Percentiles rank a stretch among this genome's conserved stretches.
Conservation (phyloP, 1,140 invertebrate species). For the Achatina immaculata region DNA sequence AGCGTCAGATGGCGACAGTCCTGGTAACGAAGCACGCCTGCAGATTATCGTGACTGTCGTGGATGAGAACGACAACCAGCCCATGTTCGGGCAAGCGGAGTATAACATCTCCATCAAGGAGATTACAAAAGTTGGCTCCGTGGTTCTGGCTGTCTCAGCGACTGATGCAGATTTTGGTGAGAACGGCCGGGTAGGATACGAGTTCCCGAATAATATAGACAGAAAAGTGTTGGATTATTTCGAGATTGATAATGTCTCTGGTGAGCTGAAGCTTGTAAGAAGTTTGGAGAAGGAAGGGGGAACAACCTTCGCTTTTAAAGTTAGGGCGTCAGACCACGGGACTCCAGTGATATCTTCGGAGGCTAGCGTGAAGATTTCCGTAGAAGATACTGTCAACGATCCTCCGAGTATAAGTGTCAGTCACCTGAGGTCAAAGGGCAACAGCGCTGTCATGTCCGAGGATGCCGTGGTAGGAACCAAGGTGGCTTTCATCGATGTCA, state of each 20-base stretch:
- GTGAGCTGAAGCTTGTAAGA: slow-evolving; percentile 48
- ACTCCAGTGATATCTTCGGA: slow-evolving; percentile 45
- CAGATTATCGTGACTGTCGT: slow-evolving; percentile 89
- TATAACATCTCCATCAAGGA: slow-evolving; percentile 84
- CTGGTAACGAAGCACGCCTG: slow-evolving; percentile 85
- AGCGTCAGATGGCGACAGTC: slow-evolving; percentile 88
- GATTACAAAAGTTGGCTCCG: slow-evolving; percentile 78
- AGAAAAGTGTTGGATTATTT: slow-evolving; percentile 79
- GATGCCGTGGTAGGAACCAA: slow-evolving; percentile 47
- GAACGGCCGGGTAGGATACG: slow-evolving; percentile 82
- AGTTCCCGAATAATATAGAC: slow-evolving; percentile 72
- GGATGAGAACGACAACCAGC: slow-evolving; percentile 96
- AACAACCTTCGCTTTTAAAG: slow-evolving; percentile 52
- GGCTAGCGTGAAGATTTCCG: slow-evolving; percentile 41
- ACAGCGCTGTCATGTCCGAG: slow-evolving; percentile 41
- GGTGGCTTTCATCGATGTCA: slow-evolving; percentile 47
- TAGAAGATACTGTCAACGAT: slow-evolving; percentile 45
- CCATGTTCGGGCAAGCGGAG: slow-evolving; percentile 73
- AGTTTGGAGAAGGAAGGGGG: slow-evolving; percentile 52
- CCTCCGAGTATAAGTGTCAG: slow-evolving; percentile 40
- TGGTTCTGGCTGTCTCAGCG: slow-evolving; percentile 83
- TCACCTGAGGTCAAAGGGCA: slow-evolving; percentile 23
- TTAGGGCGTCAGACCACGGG: slow-evolving; percentile 58
- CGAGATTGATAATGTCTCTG: slow-evolving; percentile 48
- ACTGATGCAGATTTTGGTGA: slow-evolving; percentile 82